Evolutionary conservation across 2,888 invertebrate genomes (phyloP).

Genomic region (Eledona agricola): DNA sequence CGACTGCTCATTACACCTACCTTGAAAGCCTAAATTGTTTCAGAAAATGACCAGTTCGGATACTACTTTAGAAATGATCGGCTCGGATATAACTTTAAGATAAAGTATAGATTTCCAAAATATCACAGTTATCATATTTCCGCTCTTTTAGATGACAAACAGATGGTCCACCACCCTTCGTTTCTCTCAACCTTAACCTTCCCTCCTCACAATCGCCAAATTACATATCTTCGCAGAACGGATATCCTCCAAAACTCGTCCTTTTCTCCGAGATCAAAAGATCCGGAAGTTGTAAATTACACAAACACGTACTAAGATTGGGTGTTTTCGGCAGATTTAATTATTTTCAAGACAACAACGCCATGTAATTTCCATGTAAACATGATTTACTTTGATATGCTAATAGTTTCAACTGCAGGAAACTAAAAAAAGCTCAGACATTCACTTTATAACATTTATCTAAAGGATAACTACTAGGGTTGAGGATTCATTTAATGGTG

Average conservation of each 20-base stretch:
- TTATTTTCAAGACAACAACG: neutral
- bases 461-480: constrained; percentile 13
- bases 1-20: too few relatives aligned
- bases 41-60: too few relatives aligned
- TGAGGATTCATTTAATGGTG: neutral
- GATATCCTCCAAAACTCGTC: constrained; percentile 19
- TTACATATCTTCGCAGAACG: constrained; percentile 19
- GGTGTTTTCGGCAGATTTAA: constrained; percentile 11
- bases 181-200: constrained; percentile 14
- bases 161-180: too few relatives aligned
- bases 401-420: constrained; percentile 12
- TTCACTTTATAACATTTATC: constrained; percentile 21
- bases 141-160: too few relatives aligned
- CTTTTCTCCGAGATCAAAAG: constrained; percentile 2
- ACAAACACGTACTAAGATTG: constrained; percentile 7
- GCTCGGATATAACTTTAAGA: too few relatives aligned
- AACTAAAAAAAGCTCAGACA: constrained; percentile 17
- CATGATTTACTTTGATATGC: constrained; percentile 7
- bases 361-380: constrained; percentile 15
- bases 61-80: too few relatives aligned
- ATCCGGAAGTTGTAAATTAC: constrained; percentile 19
- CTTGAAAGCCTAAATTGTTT: too few relatives aligned
- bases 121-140: too few relatives aligned
- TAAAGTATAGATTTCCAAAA: too few relatives aligned
- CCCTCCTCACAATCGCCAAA: constrained; percentile 5